phyloP scores from a whole-genome alignment of 2,888 invertebrate genomes.

The Pasiphila rectangulata region DNA sequence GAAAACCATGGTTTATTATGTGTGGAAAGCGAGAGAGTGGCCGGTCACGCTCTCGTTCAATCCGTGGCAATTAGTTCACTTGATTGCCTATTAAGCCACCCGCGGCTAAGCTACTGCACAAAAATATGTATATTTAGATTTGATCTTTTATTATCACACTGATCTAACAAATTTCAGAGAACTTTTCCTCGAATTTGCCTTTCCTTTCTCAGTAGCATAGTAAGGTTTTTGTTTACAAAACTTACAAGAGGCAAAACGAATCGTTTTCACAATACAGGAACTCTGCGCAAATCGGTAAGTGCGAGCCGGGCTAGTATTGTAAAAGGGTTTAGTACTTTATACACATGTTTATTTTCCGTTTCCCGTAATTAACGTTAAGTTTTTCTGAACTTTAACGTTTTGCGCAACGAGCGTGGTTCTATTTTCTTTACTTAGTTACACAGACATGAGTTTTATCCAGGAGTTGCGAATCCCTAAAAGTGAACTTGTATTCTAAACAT shows the following conservation, averaged over 20 bases:
- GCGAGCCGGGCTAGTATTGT: no score
- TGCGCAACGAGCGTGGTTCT: background rate
- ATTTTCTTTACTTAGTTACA: background rate
- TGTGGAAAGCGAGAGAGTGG: slow-evolving; percentile 52
- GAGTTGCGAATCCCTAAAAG: background rate
- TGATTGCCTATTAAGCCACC: slow-evolving; percentile 49
- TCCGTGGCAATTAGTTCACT: slow-evolving; percentile 49
- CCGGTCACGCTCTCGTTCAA: slow-evolving; percentile 59
- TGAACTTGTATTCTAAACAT: background rate
- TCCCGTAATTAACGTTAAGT: no score
- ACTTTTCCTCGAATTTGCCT: background rate
- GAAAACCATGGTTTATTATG: slow-evolving; percentile 27
- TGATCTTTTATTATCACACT: background rate
- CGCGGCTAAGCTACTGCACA: background rate
- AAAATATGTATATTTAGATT: background rate
- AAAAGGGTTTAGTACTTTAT: no score
- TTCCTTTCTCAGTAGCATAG: background rate
- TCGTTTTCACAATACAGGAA: no score
- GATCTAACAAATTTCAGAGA: background rate
- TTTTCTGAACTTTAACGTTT: no score
- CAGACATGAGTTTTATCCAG: background rate
- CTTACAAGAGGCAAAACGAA: no score
- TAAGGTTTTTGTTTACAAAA: no score
- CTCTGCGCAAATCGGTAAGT: no score
- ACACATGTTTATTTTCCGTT: no score